Evolutionary conservation across 1,140 invertebrate species (phyloP).

Genomic region (Coboldia fuscipes): DNA sequence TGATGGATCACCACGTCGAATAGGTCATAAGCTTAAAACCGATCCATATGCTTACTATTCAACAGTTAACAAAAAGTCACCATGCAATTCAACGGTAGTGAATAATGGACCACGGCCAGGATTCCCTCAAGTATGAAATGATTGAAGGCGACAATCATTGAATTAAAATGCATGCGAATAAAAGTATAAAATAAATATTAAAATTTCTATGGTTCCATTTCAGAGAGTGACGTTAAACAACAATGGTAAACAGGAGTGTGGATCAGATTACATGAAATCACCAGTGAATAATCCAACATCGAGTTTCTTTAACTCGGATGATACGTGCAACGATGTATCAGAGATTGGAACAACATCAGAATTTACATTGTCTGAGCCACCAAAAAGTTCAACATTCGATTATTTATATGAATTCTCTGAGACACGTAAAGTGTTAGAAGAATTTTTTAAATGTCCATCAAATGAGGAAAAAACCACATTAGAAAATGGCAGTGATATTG

Average conservation of each 20-base stretch:
- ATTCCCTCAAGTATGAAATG: no score
- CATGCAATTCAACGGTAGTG: no score
- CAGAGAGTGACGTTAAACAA: no score
- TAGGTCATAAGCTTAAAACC: no score
- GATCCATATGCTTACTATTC: no score
- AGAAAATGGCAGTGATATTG: slow-evolving; percentile 17
- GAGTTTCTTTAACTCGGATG: slow-evolving; percentile 17
- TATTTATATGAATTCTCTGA: slow-evolving; percentile 81
- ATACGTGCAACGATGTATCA: slow-evolving; percentile 20
- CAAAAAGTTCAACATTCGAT: slow-evolving; percentile 45
- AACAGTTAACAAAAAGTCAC: no score
- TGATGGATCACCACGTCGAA: slow-evolving; percentile 72
- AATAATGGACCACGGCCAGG: no score
- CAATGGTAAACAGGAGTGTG: no score
- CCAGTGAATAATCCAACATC: background rate
- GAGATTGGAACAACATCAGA: slow-evolving; percentile 21
- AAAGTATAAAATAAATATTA: no score
- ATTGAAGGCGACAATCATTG: no score
- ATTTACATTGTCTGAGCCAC: slow-evolving; percentile 20
- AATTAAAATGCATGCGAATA: no score
- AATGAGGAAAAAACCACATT: slow-evolving; percentile 30
- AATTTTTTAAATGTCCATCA: slow-evolving; percentile 68
- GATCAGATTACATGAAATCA: background rate
- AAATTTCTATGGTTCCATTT: no score
- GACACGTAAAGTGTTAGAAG: slow-evolving; percentile 72